Conservation (phyloP, 2,888 invertebrate genomes). For the Diarsia brunnea region DNA sequence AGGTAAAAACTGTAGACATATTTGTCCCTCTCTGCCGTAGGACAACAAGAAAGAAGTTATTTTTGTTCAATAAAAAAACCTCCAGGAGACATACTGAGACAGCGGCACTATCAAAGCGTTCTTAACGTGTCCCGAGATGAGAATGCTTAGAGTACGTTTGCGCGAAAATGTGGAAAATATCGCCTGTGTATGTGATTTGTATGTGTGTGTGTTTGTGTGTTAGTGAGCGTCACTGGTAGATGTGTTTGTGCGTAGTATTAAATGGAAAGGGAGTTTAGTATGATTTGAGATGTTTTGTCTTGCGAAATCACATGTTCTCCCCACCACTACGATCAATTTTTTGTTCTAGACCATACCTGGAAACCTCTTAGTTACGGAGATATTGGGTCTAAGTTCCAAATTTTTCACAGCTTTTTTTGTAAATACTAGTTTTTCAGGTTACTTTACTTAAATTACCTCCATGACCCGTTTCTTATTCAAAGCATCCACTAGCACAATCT, state of each 20-base stretch:
- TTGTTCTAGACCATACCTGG: no score
- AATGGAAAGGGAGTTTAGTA: slow-evolving; percentile 8
- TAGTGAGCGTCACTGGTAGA: not conserved
- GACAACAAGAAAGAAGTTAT: slow-evolving; percentile 75
- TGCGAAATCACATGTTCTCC: no score
- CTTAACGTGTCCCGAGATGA: slow-evolving; percentile 58
- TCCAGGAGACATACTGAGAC: slow-evolving; percentile 70
- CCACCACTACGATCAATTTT: no score
- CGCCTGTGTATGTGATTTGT: not conserved
- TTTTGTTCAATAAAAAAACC: slow-evolving; percentile 73
- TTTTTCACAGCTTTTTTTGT: no score
- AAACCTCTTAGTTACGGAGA: no score
- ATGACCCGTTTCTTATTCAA: no score
- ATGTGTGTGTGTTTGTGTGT: not conserved
- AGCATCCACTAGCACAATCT: no score
- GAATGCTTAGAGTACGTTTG: slow-evolving; percentile 56
- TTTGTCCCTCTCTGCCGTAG: slow-evolving; percentile 67
- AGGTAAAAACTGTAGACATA: slow-evolving; percentile 69
- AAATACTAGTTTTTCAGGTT: no score
- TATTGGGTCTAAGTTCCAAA: no score
- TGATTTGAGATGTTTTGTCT: not conserved
- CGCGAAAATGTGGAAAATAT: slow-evolving; percentile 63
- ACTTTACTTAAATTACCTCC: no score
- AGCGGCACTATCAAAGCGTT: slow-evolving; percentile 75
- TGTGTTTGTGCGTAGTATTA: slow-evolving; percentile 9